A percentile compares a stretch with the other conserved stretches of the same genome.
These are phyloP conservation scores for Helostoma temminkii DNA, from an alignment of 2,797 vertebrate species.

Conservation along the genomic window DNA sequence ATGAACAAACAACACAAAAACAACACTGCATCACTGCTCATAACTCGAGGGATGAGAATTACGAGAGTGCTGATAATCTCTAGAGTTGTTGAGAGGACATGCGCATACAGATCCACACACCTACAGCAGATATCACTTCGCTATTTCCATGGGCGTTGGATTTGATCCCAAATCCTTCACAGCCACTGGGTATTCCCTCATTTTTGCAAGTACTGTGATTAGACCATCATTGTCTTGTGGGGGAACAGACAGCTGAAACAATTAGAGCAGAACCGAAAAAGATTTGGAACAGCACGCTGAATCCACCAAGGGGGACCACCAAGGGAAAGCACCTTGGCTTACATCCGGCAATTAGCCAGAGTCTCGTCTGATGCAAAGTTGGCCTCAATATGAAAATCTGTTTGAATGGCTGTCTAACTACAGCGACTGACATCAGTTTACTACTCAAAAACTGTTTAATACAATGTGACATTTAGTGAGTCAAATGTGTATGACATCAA, in stretches of 20 bases:
- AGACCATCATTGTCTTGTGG: slow-evolving; percentile 63
- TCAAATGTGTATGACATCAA: slow-evolving; percentile 31
- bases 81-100: slow-evolving; percentile 47
- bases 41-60: slow-evolving; percentile 45
- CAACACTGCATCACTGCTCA: slow-evolving; percentile 26
- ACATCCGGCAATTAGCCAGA: slow-evolving; percentile 42
- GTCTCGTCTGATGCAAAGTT: slow-evolving; percentile 30
- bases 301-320: slow-evolving; percentile 59
- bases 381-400: slow-evolving; percentile 23
- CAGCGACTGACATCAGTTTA: slow-evolving; percentile 9
- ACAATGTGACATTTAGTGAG: slow-evolving; percentile 27
- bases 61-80: slow-evolving; percentile 57
- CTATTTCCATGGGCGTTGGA: slow-evolving; percentile 69
- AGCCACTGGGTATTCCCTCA: slow-evolving; percentile 79
- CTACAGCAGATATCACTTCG: slow-evolving; percentile 57
- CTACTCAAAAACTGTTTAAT: slow-evolving; percentile 9
- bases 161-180: slow-evolving; percentile 74
- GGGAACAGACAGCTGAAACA: slow-evolving; percentile 68
- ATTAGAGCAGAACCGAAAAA: slow-evolving; percentile 82
- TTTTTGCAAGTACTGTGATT: slow-evolving; percentile 77
- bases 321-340: slow-evolving; percentile 60
- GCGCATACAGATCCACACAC: too few relatives aligned
- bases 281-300: slow-evolving; percentile 65
- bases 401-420: slow-evolving; percentile 17
- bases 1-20: slow-evolving; percentile 2